Percentiles rank a stretch among this genome's conserved stretches.
phyloP scores from a whole-genome alignment of 2,888 invertebrate species.

The Hydriomena furcata region DNA sequence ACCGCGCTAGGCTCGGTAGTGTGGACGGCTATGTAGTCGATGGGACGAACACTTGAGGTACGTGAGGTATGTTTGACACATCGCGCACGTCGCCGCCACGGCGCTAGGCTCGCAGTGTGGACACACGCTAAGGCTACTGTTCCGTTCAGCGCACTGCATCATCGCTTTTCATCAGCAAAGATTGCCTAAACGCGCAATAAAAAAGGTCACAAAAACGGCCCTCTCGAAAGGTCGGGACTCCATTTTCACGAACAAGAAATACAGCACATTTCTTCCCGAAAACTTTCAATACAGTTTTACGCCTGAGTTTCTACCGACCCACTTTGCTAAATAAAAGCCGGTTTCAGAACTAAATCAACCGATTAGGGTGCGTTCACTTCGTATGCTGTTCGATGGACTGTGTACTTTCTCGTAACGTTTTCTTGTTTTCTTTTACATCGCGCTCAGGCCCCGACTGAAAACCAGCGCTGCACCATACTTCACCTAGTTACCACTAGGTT shows the following conservation, averaged over 20 bases:
- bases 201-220: constrained; percentile 21
- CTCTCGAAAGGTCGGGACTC: constrained; percentile 25
- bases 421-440: too few relatives aligned
- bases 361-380: constrained; percentile 28
- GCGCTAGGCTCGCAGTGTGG: too few relatives aligned
- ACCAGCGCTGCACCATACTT: too few relatives aligned
- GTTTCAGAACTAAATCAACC: constrained; percentile 40
- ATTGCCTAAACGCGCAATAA: constrained; percentile 22
- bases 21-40: too few relatives aligned
- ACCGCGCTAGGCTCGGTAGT: too few relatives aligned
- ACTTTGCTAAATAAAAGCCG: constrained; percentile 35
- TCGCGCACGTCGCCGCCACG: too few relatives aligned
- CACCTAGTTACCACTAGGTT: too few relatives aligned
- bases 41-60: too few relatives aligned
- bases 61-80: too few relatives aligned
- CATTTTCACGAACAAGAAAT: constrained; percentile 32
- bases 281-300: constrained; percentile 44
- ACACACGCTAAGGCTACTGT: constrained; percentile 1
- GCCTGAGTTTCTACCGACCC: constrained; percentile 32
- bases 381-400: constrained; percentile 5
- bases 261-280: constrained; percentile 34
- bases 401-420: too few relatives aligned
- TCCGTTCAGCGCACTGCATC: constrained; percentile 5
- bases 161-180: constrained; percentile 22
- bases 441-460: too few relatives aligned